A percentile compares a stretch with the other conserved stretches of the same genome.
Conservation (phyloP, 2,888 invertebrate genomes). For the Lithodes maja region DNA sequence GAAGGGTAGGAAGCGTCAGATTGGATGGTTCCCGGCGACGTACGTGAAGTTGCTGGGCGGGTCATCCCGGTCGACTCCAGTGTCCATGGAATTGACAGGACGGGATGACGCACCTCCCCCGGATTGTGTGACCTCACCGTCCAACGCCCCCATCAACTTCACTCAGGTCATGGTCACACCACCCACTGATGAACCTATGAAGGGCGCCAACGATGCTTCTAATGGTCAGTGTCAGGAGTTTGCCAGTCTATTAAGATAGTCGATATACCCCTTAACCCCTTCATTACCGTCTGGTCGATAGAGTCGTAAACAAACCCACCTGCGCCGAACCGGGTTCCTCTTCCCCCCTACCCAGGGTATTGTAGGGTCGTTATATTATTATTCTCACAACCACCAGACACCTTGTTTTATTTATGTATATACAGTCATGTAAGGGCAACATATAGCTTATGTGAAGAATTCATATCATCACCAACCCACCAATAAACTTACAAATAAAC, state of each 20-base stretch:
- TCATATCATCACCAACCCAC: too few species aligned
- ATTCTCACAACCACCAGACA: background rate
- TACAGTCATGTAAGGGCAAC: too few species aligned
- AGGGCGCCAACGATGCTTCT: slow-evolving; percentile 55
- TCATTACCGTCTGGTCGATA: too few species aligned
- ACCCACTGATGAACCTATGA: slow-evolving; percentile 52
- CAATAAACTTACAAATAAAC: too few species aligned
- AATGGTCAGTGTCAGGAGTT: slow-evolving; percentile 37
- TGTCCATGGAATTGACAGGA: slow-evolving; percentile 74
- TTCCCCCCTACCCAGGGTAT: background rate
- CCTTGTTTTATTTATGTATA: too few species aligned
- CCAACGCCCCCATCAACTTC: slow-evolving; percentile 13
- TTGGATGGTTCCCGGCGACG: slow-evolving; percentile 99
- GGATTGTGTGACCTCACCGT: slow-evolving; percentile 25
- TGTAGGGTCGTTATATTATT: background rate
- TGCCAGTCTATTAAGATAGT: too few species aligned
- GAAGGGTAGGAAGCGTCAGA: slow-evolving; percentile 89
- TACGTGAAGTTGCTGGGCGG: slow-evolving; percentile 83
- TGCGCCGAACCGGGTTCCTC: too few species aligned
- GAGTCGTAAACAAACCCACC: too few species aligned
- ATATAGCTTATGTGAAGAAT: too few species aligned
- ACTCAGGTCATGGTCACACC: slow-evolving; percentile 51
- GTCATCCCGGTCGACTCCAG: slow-evolving; percentile 76
- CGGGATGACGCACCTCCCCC: slow-evolving; percentile 65
- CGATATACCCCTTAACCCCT: too few species aligned